These are phyloP conservation scores for Oscheius sp. DNA, from an alignment of 2,888 invertebrate species.

Conservation along the genomic window DNA sequence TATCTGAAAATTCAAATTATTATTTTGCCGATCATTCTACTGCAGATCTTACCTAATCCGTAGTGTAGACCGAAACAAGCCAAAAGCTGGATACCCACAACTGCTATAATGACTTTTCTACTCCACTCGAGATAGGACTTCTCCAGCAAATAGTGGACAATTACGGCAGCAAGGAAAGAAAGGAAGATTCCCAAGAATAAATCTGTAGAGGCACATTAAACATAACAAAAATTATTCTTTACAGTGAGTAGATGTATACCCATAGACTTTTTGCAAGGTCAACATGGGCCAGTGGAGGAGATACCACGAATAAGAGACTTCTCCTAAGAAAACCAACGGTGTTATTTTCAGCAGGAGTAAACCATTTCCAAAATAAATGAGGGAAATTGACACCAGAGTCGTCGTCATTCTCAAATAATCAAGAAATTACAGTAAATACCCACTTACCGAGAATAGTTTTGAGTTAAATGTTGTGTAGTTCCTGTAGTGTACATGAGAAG, in stretches of 20 bases:
- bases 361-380: conserved; percentile 2
- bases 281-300: conserved; percentile 16
- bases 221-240: neutral
- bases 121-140: too few relatives aligned
- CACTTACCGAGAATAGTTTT: neutral
- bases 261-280: neutral
- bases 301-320: conserved; percentile 18
- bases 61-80: too few relatives aligned
- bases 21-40: too few relatives aligned
- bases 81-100: too few relatives aligned
- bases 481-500: neutral
- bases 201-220: neutral
- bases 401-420: neutral
- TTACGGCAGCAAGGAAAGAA: neutral
- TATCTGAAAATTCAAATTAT: too few relatives aligned
- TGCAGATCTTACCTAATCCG: too few relatives aligned
- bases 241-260: neutral
- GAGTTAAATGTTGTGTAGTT: neutral
- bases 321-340: neutral
- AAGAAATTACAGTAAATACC: too few relatives aligned
- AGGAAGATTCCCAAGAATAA: neutral
- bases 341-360: neutral
- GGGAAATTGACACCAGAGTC: neutral
- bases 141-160: neutral
- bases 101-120: too few relatives aligned